Evolutionary conservation across 2,113 vertebrate genomes (phyloP).

Genomic region (Hemicordylus capensis): DNA sequence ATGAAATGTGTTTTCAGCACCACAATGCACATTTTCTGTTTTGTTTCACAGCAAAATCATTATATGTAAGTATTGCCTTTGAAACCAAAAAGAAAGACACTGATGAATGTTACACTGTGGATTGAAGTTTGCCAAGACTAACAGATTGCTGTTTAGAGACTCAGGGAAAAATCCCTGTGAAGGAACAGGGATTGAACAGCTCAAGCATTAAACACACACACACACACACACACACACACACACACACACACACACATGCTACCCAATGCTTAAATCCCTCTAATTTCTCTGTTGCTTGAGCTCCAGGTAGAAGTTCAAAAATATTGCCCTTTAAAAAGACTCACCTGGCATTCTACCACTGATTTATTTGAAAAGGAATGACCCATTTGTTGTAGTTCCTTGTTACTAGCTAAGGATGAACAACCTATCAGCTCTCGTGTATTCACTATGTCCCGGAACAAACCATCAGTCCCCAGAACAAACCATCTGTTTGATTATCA

Average conservation of each 20-base stretch:
- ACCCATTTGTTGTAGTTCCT: not conserved
- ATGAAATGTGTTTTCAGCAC: slow-evolving; percentile 72
- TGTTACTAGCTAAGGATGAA: not conserved
- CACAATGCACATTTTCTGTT: slow-evolving; percentile 65
- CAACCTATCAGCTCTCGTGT: not conserved
- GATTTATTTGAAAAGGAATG: not conserved
- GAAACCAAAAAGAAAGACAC: slow-evolving; percentile 64
- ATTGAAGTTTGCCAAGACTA: slow-evolving; percentile 61
- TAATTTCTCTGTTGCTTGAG: slow-evolving; percentile 46
- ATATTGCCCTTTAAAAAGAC: not conserved
- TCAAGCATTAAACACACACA: slow-evolving; percentile 61
- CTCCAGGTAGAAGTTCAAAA: slow-evolving; percentile 33
- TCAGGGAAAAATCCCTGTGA: slow-evolving; percentile 62
- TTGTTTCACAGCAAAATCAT: slow-evolving; percentile 72
- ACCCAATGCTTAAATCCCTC: slow-evolving; percentile 57
- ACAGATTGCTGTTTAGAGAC: slow-evolving; percentile 67
- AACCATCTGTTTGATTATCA: no score
- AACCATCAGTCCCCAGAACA: not conserved
- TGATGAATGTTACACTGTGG: slow-evolving; percentile 62
- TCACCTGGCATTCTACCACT: not conserved
- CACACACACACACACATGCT: slow-evolving; percentile 64
- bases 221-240: no score
- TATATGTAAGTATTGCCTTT: slow-evolving; percentile 69
- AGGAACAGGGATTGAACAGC: slow-evolving; percentile 64
- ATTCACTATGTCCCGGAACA: slow-evolving; percentile 6